Evolutionary conservation across 2,888 invertebrate species (phyloP).

Genomic region (Masnerella sp.): DNA sequence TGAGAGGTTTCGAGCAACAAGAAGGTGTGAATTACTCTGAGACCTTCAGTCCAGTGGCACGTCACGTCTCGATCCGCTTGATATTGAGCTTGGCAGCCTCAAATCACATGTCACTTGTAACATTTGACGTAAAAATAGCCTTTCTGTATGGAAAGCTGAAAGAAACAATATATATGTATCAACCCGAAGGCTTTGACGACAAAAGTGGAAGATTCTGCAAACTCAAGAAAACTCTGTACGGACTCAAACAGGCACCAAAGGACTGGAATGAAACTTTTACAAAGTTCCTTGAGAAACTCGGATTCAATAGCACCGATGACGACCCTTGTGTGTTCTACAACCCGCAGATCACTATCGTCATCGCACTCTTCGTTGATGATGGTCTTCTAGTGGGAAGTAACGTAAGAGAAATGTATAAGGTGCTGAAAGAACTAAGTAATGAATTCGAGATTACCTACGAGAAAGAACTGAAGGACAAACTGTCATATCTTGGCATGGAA

Average conservation of each 20-base stretch:
- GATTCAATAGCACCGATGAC: neutral
- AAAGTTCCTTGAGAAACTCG: neutral
- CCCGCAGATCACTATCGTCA: neutral
- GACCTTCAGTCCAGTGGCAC: too few relatives aligned
- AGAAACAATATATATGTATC: neutral
- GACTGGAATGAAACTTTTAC: neutral
- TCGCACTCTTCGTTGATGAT: neutral
- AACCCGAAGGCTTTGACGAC: neutral
- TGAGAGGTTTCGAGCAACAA: too few relatives aligned
- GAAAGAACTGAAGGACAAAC: too few relatives aligned
- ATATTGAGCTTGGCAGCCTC: too few relatives aligned
- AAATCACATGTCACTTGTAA: too few relatives aligned
- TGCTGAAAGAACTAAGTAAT: neutral
- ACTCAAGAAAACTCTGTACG: neutral
- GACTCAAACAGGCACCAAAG: neutral
- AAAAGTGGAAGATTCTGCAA: neutral
- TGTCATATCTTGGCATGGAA: too few relatives aligned
- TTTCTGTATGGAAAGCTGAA: too few relatives aligned
- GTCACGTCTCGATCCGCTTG: too few relatives aligned
- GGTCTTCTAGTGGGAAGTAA: neutral
- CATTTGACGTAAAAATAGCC: too few relatives aligned
- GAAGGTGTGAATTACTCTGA: too few relatives aligned
- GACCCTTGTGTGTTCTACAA: neutral
- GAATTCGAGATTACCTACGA: neutral
- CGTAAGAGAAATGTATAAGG: neutral